These are phyloP conservation scores for Xerus inauris DNA, from an alignment of 2,113 vertebrate genomes.

Conservation along the genomic window DNA sequence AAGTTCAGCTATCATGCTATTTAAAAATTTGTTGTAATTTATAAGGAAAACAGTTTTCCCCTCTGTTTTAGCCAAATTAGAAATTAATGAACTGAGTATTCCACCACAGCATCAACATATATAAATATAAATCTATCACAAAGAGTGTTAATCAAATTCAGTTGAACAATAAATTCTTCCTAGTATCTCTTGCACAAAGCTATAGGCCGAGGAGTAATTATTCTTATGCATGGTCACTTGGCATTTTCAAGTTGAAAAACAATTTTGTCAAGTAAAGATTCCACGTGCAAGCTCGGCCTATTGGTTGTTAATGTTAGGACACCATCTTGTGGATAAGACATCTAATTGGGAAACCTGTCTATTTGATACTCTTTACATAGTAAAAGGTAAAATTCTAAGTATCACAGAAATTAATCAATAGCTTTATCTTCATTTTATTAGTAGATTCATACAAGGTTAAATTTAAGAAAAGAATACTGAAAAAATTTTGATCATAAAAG, in stretches of 20 bases:
- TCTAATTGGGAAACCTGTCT: conserved; percentile 48
- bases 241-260: conserved; percentile 65
- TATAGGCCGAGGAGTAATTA: conserved; percentile 44
- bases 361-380: neutral
- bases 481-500: conserved; percentile 29
- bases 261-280: neutral
- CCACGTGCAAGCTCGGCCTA: neutral
- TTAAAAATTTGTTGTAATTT: conserved; percentile 68
- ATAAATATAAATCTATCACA: conserved; percentile 62
- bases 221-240: conserved; percentile 64
- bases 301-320: conserved; percentile 80
- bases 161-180: conserved; percentile 49
- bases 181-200: conserved; percentile 53
- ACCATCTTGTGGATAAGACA: conserved; percentile 84
- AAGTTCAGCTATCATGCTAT: neutral
- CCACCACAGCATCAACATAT: conserved; percentile 61
- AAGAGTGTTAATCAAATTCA: conserved; percentile 65
- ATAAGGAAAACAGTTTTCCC: conserved; percentile 66
- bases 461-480: neutral
- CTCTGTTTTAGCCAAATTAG: conserved; percentile 54
- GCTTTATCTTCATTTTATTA: neutral
- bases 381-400: neutral
- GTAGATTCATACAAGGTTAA: neutral
- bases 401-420: conserved; percentile 29
- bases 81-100: conserved; percentile 75